Percentiles rank a stretch among this genome's conserved stretches.
phyloP scores from a whole-genome alignment of 2,888 invertebrate species.

The Podabrus alpinus region DNA sequence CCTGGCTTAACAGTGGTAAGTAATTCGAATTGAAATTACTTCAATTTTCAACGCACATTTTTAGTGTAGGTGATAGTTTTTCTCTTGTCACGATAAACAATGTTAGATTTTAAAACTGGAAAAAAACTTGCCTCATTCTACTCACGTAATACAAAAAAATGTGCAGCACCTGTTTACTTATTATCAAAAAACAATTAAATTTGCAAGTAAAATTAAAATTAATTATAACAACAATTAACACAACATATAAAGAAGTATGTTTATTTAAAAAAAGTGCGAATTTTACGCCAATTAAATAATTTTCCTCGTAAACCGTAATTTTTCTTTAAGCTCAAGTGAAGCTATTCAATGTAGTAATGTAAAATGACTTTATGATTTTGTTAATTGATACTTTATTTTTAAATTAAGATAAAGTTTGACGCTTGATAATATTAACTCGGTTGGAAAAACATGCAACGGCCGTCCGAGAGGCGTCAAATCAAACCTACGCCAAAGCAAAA shows the following conservation, averaged over 20 bases:
- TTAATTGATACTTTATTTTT: neutral
- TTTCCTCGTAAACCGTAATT: neutral
- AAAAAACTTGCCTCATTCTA: slow-evolving; percentile 11
- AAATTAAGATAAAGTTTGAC: slow-evolving; percentile 1
- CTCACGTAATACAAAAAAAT: neutral
- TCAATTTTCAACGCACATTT: slow-evolving; percentile 6
- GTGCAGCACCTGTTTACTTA: slow-evolving; percentile 3
- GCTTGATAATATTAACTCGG: neutral
- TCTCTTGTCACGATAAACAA: slow-evolving; percentile 18
- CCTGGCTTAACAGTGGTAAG: neutral
- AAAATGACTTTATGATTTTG: slow-evolving; percentile 3
- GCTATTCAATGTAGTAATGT: neutral
- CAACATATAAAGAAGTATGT: neutral
- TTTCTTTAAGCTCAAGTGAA: neutral
- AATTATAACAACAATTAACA: too few relatives aligned
- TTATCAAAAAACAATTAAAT: neutral
- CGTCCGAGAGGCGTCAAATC: slow-evolving; percentile 33
- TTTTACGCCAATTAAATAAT: neutral
- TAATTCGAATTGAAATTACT: neutral
- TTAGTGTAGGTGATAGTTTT: slow-evolving; percentile 17
- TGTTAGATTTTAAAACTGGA: slow-evolving; percentile 8
- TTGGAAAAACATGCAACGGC: slow-evolving; percentile 26
- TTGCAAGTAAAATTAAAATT: neutral
- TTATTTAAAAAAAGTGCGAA: neutral
- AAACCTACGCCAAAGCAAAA: slow-evolving; percentile 34